Base-by-base conservation (phyloP, 2,113 vertebrate genomes). In the Sterna hirundo region DNA sequence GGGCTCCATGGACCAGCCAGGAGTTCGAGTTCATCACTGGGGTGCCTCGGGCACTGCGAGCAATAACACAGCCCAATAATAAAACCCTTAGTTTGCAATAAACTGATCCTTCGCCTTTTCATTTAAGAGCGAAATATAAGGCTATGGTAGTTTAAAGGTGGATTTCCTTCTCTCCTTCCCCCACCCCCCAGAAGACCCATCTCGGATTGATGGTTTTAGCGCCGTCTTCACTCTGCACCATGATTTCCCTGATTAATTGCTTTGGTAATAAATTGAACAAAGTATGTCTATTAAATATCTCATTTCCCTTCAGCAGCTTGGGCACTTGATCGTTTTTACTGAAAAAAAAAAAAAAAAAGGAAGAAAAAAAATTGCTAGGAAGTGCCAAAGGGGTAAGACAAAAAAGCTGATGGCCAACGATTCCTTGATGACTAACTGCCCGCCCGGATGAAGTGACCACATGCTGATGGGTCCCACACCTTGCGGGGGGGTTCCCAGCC, bases 201-300 rank as follows among this genome's bases (percentile, higher is more conserved):
- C 66, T 58, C 38, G 62, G 66, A 23, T 18, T 3, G 66, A 78
- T 44, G 15, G 18, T 7, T 83, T 84, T 72, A 57, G 44, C 2
- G 1, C 21, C 1, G 0, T 13, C 57, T 55, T 62, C 55, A 11
- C 40, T 4, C 2, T 16, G 49, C 46, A 44, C 52, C 1, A 1
- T 22, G 15, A 52, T 13, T 52, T 72, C 46, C 78, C 65, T 0
- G 1, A 65, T 44, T 27, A 65, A 64, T 55, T 36, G 22, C 26
- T 40, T 69, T 9, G 52, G 30, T 32, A 66, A 70, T 40, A 61
- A 81, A 87, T 0, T 23, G 36, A 77, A 64, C 1, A 0, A 86
- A 77, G 32, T 8, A 15, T 9, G 40, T 61, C 69, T 52, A 32
- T 44, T 74, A 61, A 88, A 22, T 2, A 77, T 2, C 62, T 72